A percentile compares a stretch with the other conserved stretches of the same genome.
These are phyloP conservation scores for Metopia argyrocephala DNA, from an alignment of 2,888 invertebrate species.

Conservation along the genomic window DNA sequence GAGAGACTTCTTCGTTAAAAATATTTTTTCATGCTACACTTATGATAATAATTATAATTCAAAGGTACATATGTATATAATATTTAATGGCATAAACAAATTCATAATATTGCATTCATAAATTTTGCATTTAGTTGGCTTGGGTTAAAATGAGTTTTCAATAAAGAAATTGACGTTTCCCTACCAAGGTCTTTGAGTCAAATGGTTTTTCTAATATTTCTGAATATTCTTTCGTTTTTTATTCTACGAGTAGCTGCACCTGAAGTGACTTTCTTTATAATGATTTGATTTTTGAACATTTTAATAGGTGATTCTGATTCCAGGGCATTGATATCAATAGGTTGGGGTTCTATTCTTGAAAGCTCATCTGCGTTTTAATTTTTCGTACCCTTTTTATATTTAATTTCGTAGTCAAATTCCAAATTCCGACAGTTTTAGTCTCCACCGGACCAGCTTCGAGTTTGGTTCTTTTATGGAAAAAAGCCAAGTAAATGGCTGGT, in stretches of 20 bases:
- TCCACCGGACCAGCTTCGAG: constrained; percentile 48
- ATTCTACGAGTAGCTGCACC: constrained; percentile 19
- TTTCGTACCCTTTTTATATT: no score
- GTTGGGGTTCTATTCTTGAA: no score
- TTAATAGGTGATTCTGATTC: not conserved
- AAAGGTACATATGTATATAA: no score
- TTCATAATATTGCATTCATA: no score
- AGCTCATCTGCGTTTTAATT: no score
- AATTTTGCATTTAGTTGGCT: constrained; percentile 13
- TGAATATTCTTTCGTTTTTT: constrained; percentile 18
- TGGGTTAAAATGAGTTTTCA: constrained; percentile 23
- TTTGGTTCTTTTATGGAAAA: constrained; percentile 56
- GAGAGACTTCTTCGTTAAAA: no score
- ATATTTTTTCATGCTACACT: no score
- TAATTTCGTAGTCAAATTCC: no score
- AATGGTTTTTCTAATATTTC: not conserved
- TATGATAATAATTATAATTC: no score
- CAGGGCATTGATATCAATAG: no score
- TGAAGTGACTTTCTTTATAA: constrained; percentile 19
- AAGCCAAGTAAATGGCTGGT: constrained; percentile 40
- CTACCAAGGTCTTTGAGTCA: not conserved
- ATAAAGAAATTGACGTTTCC: constrained; percentile 2
- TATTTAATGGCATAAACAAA: no score
- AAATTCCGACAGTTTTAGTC: not conserved
- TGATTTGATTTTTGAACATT: no score